These are phyloP conservation scores for Xestobium rufovillosum DNA, from an alignment of 2,888 invertebrate species.

Conservation along the genomic window DNA sequence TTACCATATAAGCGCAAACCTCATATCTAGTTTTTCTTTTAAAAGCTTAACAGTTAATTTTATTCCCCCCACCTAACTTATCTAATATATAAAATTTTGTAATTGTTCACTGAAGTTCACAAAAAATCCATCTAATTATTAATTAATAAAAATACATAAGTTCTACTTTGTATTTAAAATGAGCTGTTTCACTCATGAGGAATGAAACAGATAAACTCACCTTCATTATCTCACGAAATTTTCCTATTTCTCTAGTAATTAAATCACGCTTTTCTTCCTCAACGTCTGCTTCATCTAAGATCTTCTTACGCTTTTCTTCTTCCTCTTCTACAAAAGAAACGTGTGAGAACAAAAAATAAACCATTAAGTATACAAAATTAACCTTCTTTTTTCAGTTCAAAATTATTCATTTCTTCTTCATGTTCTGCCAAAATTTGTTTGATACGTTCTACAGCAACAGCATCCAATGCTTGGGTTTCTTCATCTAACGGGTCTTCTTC, in stretches of 20 bases:
- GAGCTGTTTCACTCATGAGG: too few relatives aligned
- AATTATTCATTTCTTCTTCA: slow-evolving; percentile 66
- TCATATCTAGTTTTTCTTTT: slow-evolving; percentile 34
- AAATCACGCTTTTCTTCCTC: slow-evolving; percentile 95
- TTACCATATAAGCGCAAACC: slow-evolving; percentile 44
- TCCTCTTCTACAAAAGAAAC: slow-evolving; percentile 52
- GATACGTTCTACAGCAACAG: slow-evolving; percentile 68
- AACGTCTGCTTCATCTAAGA: slow-evolving; percentile 77
- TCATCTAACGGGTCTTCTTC: slow-evolving; percentile 64
- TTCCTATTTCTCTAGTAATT: slow-evolving; percentile 94
- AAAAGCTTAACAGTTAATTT: slow-evolving; percentile 6
- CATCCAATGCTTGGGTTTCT: slow-evolving; percentile 65
- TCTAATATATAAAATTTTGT: too few relatives aligned
- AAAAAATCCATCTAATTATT: too few relatives aligned
- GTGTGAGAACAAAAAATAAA: slow-evolving; percentile 10
- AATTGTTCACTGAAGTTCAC: too few relatives aligned
- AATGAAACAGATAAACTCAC: slow-evolving; percentile 49
- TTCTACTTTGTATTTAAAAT: too few relatives aligned
- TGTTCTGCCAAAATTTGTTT: slow-evolving; percentile 77
- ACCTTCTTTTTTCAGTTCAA: slow-evolving; percentile 58
- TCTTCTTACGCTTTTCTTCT: slow-evolving; percentile 56
- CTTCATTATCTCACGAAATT: slow-evolving; percentile 96
- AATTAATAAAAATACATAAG: too few relatives aligned
- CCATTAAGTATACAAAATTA: slow-evolving; percentile 15
- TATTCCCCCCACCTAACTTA: too few relatives aligned